These are phyloP conservation scores for Pogonomyrmex californicus DNA, from an alignment of 1,140 invertebrate genomes.

Conservation along the genomic window DNA sequence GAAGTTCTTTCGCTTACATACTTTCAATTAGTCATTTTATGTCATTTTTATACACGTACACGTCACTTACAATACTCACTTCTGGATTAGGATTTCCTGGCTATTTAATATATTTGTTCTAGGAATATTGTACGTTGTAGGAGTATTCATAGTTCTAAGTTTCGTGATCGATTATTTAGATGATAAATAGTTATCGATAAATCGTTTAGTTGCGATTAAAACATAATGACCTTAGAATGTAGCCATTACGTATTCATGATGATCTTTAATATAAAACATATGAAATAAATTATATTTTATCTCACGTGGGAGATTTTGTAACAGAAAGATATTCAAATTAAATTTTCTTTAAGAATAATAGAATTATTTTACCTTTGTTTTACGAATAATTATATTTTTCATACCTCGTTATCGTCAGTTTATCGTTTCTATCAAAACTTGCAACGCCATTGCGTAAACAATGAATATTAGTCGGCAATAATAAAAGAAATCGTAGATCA, in stretches of 20 bases:
- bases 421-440: constrained; percentile 8
- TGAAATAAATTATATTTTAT: not conserved
- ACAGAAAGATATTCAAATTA: not conserved
- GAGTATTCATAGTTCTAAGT: not conserved
- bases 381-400: constrained; percentile 13
- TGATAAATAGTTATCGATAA: constrained; percentile 8
- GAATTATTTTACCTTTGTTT: not conserved
- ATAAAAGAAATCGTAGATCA: constrained; percentile 47
- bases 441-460: not conserved
- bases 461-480: constrained; percentile 26
- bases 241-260: not conserved
- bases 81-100: constrained; percentile 32
- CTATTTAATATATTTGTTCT: not conserved
- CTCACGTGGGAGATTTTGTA: not conserved
- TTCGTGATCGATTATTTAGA: constrained; percentile 2
- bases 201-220: not conserved
- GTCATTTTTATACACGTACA: not conserved
- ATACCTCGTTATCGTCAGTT: not conserved
- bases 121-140: not conserved
- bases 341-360: not conserved
- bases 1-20: constrained; percentile 44
- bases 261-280: not conserved
- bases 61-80: not conserved
- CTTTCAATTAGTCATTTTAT: not conserved
- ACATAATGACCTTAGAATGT: not conserved